phyloP scores from a whole-genome alignment of 2,113 vertebrate genomes.

The Cephalophus harveyi region DNA sequence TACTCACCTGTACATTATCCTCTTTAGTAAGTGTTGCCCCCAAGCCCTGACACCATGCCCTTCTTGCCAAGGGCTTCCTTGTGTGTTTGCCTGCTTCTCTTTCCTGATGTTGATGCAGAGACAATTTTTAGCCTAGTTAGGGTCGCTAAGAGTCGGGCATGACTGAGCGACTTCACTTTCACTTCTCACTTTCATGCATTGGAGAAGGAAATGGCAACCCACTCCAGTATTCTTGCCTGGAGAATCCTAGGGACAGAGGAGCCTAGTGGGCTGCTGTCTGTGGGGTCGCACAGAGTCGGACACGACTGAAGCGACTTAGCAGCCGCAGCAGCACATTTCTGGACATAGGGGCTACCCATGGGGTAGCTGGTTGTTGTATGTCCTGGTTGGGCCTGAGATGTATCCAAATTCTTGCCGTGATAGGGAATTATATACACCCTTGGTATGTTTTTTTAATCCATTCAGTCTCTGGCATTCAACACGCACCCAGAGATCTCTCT shows the following conservation, averaged over 20 bases:
- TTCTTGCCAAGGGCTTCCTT: background rate
- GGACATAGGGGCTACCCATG: background rate
- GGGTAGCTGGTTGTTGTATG: no score
- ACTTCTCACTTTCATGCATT: no score
- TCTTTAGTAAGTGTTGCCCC: background rate
- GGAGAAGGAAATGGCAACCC: no score
- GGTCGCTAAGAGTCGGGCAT: no score
- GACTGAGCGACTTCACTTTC: no score
- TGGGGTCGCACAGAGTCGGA: no score
- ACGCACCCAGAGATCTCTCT: background rate
- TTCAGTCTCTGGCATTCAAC: background rate
- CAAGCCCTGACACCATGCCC: background rate
- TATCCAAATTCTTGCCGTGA: background rate
- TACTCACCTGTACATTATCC: background rate
- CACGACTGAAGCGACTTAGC: no score
- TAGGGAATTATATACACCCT: background rate
- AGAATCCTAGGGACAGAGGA: no score
- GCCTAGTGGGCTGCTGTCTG: no score
- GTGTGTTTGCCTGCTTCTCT: background rate
- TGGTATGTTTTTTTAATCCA: background rate
- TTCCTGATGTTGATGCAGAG: background rate
- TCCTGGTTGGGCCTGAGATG: background rate
- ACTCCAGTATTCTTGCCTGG: no score
- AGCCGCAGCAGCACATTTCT: background rate
- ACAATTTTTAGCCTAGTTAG: background rate